Conservation (phyloP, 2,888 invertebrate species). For the Tipula confusa region DNA sequence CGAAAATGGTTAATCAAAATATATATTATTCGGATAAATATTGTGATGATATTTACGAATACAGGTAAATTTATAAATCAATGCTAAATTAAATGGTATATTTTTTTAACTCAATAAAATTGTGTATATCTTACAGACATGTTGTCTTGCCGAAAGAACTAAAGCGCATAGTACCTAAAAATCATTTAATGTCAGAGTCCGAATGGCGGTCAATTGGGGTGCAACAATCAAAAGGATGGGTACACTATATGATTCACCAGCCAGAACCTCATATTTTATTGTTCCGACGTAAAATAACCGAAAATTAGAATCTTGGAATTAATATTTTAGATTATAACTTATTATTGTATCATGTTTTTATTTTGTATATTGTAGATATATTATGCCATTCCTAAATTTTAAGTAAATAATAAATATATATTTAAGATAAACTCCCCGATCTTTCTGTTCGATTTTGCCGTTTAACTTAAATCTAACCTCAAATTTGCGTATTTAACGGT, state of each 20-base stretch:
- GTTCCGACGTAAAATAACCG: constrained; percentile 69
- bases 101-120: neutral
- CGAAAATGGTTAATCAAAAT: constrained; percentile 50
- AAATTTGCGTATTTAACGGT: too few species aligned
- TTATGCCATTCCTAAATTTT: neutral
- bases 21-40: constrained; percentile 94
- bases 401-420: neutral
- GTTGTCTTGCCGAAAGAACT: constrained; percentile 91
- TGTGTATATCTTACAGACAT: constrained; percentile 61
- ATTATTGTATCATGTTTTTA: neutral
- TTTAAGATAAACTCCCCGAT: neutral
- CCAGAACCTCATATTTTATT: constrained; percentile 91
- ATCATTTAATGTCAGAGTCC: constrained; percentile 86
- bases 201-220: constrained; percentile 95
- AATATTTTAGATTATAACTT: neutral
- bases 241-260: constrained; percentile 93
- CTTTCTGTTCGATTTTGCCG: too few species aligned
- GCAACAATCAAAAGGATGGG: constrained; percentile 95
- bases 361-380: neutral
- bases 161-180: constrained; percentile 83
- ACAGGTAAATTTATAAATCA: too few species aligned
- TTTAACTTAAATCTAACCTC: too few species aligned
- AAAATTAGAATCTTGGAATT: constrained; percentile 20
- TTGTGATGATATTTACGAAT: constrained; percentile 84
- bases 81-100: too few species aligned